phyloP scores from a whole-genome alignment of 2,113 vertebrate species.

The Ornithorhynchus anatinus region DNA sequence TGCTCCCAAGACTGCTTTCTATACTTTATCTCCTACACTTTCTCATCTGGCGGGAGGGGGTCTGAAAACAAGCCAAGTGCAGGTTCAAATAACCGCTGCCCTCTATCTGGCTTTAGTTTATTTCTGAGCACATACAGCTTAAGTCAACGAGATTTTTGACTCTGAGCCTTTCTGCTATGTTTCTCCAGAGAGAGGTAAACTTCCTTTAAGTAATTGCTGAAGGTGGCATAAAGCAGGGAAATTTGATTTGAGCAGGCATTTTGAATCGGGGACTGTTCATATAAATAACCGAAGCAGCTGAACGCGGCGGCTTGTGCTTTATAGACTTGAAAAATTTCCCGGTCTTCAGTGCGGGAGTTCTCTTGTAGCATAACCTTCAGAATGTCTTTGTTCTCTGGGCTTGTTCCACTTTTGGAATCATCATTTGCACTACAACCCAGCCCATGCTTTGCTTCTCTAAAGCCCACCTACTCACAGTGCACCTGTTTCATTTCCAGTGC shows the following conservation, averaged over 20 bases:
- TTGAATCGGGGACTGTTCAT: constrained; percentile 42
- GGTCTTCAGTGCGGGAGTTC: constrained; percentile 20
- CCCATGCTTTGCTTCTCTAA: too few species aligned
- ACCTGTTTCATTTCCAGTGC: too few species aligned
- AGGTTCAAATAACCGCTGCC: too few species aligned
- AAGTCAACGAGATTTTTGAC: constrained; percentile 39
- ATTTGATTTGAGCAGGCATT: constrained; percentile 57
- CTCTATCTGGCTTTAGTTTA: background rate
- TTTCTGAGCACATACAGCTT: constrained; percentile 19
- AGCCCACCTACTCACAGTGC: too few species aligned
- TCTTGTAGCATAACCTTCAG: background rate
- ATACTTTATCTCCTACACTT: too few species aligned
- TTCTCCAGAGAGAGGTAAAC: constrained; percentile 54
- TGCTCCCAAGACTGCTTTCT: too few species aligned
- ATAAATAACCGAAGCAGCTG: constrained; percentile 46
- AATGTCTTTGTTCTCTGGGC: background rate
- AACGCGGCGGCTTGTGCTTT: constrained; percentile 37
- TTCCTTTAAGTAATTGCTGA: constrained; percentile 58
- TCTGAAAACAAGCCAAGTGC: background rate
- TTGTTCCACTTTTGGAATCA: background rate
- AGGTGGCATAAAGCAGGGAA: constrained; percentile 52
- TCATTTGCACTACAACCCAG: too few species aligned
- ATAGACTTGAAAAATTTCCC: constrained; percentile 10
- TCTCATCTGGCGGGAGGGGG: too few species aligned
- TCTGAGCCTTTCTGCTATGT: constrained; percentile 25